phyloP scores from a whole-genome alignment of 2,888 invertebrate species.

The Podotricha telesiphe region DNA sequence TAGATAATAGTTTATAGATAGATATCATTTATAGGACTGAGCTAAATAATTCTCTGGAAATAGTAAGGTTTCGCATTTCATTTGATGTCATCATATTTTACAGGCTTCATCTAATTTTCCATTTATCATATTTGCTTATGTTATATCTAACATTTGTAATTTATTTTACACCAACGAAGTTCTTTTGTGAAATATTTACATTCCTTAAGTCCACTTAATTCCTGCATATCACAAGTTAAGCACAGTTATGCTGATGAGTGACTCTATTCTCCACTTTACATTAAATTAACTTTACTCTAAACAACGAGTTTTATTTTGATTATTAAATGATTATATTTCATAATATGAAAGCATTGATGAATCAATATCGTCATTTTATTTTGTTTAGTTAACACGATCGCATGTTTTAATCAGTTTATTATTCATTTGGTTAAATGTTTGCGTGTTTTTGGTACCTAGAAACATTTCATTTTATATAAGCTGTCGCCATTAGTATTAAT shows the following conservation, averaged over 20 bases:
- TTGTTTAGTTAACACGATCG: neutral
- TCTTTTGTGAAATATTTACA: neutral
- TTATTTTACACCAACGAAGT: neutral
- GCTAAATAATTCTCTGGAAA: conserved; percentile 9
- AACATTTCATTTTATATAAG: neutral
- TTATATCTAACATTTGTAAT: neutral
- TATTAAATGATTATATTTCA: too few species aligned
- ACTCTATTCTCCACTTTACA: too few species aligned
- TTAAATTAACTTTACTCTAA: too few species aligned
- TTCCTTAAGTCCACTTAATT: neutral
- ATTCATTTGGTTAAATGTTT: neutral
- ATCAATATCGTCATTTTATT: neutral
- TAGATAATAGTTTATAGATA: too few species aligned
- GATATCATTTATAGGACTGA: too few species aligned
- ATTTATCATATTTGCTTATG: conserved; percentile 22
- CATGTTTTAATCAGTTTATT: neutral
- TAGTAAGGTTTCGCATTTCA: conserved; percentile 24
- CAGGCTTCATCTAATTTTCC: conserved; percentile 25
- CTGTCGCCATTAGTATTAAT: neutral
- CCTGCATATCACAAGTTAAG: too few species aligned
- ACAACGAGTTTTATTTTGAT: too few species aligned
- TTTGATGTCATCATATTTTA: conserved; percentile 26
- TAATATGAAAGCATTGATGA: too few species aligned
- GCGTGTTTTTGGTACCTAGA: neutral
- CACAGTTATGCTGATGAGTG: too few species aligned